Percentiles rank a stretch among this genome's conserved stretches.
These are phyloP conservation scores for Varroa destructor DNA, from an alignment of 1,140 invertebrate species.

Conservation along the genomic window DNA sequence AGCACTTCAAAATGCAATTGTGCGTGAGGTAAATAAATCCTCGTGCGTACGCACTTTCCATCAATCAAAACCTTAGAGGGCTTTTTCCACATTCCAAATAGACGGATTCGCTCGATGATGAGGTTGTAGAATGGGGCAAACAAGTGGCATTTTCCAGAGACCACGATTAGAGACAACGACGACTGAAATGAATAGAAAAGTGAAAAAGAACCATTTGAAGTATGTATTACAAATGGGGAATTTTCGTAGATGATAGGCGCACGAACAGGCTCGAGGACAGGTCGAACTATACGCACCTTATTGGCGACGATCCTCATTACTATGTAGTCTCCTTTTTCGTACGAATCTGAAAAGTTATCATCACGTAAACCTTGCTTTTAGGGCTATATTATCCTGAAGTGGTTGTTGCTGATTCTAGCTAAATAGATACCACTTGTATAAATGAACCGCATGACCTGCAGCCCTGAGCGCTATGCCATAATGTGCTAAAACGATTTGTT, in stretches of 20 bases:
- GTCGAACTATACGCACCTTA: not conserved
- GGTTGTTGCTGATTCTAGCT: not conserved
- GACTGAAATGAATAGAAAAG: not conserved
- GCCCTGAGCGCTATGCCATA: too few relatives aligned
- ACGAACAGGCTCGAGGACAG: too few relatives aligned
- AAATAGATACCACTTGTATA: not conserved
- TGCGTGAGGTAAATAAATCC: too few relatives aligned
- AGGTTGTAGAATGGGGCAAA: constrained; percentile 16
- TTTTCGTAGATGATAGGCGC: too few relatives aligned
- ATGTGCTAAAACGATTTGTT: too few relatives aligned
- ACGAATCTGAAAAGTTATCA: constrained; percentile 15
- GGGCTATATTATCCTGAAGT: not conserved
- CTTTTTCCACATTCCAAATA: constrained; percentile 13
- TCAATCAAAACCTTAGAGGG: constrained; percentile 3
- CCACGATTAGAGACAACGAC: not conserved
- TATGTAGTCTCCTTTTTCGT: constrained; percentile 17
- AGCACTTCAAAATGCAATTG: too few relatives aligned
- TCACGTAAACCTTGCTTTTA: not conserved
- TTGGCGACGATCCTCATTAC: constrained; percentile 25
- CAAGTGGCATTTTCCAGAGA: constrained; percentile 15
- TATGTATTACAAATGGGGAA: too few relatives aligned
- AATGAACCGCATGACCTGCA: too few relatives aligned
- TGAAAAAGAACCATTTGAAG: not conserved
- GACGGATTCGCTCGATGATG: not conserved
- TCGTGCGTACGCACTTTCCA: not conserved